Evolutionary conservation across 2,797 vertebrate genomes (phyloP), one percentile per base, ranked within the genome.

Genomic region (Neosilurus mollespiculum): DNA sequence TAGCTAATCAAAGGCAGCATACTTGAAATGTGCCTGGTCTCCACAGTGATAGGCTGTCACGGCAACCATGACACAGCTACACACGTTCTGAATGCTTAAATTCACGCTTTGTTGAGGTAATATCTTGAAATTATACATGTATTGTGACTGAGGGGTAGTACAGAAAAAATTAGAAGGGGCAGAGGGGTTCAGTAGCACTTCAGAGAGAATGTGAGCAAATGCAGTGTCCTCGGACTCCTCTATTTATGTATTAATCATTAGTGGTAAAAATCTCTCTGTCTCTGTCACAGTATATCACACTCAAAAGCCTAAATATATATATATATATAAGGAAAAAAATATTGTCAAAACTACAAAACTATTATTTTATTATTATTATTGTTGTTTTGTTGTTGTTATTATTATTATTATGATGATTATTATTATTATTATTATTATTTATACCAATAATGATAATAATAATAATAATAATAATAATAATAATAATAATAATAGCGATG

Each of bases 1-100:
- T 87, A 89, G 86, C 80, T 87, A 92, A 92, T 91, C 85, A 92
- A 92, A 91, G 87, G 88, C 91, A 91, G 89, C 88, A 88, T 89
- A 90, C 82, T 78, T 72, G 64, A 79, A 86, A 83, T 78, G 81
- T 54, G 67, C 78, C 85, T 56, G 34, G 88, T 90, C 90, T 88
- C 86, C 81, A 83, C 84, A 49, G 80, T 59, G 82, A 84, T 77
- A 71, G 85, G 83, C 81, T 86, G 85, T 86, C 84, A 84, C 79
- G 51, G 80, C 80, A 85, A 83, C 77, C 77, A 11, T 2, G 16
- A n/a, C 12, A n/a, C 61, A 64, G 43, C 51, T 26, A 18, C n/a
- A 10, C 56, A 2, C 51, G 37, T 30, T 76, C 56, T 34, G 59
- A 76, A 59, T 18, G 56, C 30, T 76, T n/a, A 8, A 64, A 62